Percentiles rank a stretch among this genome's conserved stretches.
These are phyloP conservation scores for Dromas ardeola DNA, from an alignment of 2,113 vertebrate genomes.

Conservation along the genomic window DNA sequence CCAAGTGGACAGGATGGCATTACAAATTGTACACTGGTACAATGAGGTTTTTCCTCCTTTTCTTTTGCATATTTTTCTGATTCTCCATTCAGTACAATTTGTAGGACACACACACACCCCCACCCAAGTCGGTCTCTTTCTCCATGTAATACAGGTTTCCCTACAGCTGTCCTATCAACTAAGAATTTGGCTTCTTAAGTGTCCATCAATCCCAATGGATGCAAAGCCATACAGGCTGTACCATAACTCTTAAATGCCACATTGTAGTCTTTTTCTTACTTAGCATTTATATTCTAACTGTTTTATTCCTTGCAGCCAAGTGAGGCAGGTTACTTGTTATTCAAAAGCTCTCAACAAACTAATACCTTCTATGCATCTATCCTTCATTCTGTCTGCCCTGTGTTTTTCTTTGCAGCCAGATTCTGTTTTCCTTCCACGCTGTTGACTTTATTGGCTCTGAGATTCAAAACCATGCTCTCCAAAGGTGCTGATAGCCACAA, in stretches of 20 bases:
- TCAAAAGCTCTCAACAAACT: not conserved
- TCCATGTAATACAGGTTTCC: not conserved
- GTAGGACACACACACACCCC: not conserved
- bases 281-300: not conserved
- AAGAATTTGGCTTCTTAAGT: not conserved
- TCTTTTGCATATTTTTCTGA: not conserved
- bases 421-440: fast-evolving
- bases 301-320: not conserved
- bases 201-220: not conserved
- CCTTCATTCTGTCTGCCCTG: not conserved
- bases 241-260: not conserved
- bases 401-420: not conserved
- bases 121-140: not conserved
- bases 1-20: not conserved
- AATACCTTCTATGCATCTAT: not conserved
- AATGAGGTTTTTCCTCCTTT: not conserved
- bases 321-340: not conserved
- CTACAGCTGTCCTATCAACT: not conserved
- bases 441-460: not conserved
- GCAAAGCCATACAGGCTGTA: not conserved
- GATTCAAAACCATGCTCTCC: not conserved
- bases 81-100: not conserved
- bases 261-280: not conserved
- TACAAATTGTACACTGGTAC: not conserved
- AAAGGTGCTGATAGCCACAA: not conserved